A percentile compares a stretch with the other conserved stretches of the same genome.
phyloP scores from a whole-genome alignment of 2,797 vertebrate species.

The Parauchenoglanis ngamensis region DNA sequence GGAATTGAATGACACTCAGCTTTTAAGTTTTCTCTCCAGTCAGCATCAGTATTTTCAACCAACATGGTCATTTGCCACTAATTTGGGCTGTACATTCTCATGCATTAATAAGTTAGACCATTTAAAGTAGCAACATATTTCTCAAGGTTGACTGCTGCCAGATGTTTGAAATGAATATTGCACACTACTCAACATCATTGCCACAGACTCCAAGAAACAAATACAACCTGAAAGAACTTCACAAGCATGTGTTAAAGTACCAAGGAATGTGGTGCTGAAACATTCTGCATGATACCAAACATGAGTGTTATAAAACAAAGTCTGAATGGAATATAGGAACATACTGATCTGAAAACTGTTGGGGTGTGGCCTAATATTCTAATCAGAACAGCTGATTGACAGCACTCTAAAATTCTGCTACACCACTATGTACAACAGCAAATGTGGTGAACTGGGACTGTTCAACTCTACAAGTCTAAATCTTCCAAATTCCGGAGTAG shows the following conservation, averaged over 20 bases:
- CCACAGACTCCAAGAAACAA: not conserved
- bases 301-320: not conserved
- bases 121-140: slow-evolving; percentile 27
- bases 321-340: not conserved
- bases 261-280: not conserved
- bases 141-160: slow-evolving; percentile 1
- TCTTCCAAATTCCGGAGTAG: not conserved
- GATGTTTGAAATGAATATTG: slow-evolving; percentile 4
- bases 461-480: not conserved
- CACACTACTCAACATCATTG: not conserved
- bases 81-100: slow-evolving; percentile 26
- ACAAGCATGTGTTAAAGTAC: not conserved
- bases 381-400: not conserved
- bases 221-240: not conserved
- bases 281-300: not conserved
- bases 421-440: not conserved
- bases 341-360: not conserved
- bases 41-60: slow-evolving; percentile 18
- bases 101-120: slow-evolving; percentile 29
- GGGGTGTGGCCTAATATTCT: not conserved
- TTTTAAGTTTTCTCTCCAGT: slow-evolving; percentile 25
- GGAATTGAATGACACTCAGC: slow-evolving; percentile 13
- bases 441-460: not conserved
- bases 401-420: not conserved
- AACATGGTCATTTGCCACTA: slow-evolving; percentile 30